Evolutionary conservation across 2,113 vertebrate genomes (phyloP), one percentile per base, ranked within the genome.

Genomic region (Gymnogyps californianus): DNA sequence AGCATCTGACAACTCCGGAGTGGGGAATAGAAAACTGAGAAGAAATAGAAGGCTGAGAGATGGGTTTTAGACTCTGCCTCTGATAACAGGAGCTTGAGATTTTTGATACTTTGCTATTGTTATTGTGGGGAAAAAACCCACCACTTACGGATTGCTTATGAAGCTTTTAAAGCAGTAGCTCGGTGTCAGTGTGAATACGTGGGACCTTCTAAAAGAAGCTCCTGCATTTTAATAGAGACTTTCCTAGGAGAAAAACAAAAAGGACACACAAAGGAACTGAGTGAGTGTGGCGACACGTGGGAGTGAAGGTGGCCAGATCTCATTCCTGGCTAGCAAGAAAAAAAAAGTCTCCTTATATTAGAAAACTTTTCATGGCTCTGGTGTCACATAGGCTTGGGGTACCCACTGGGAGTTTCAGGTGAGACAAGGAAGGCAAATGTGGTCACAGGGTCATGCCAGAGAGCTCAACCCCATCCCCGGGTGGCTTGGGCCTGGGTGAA

Each of bases 1-100:
- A 97, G 96, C 87, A 85, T 92, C 96, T 98, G 97, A 98, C 97
- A 98, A 92, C 79, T 82, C 7, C 6, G 85, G 95, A 96, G 95
- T 20, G 16, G 83, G 96, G 96, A 97, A 97, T 38, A 95, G 96
- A 94, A 98, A 98, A 92, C 78, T 38, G 38, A 38, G 38, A 38
- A 38, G 38, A 38, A 38, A 38, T 38, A 38, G 38, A 38, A 87
- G 95, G 82, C 94, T 95, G 94, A 96, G 93, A 97, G 96, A 96
- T 22, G 58, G 52, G 90, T 80, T 92, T 96, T 92, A 93, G 96
- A 83, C 83, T 92, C 54, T 71, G 80, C 88, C 75, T 95, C 96
- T 96, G 88, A 93, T 95, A 97, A 91, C 75, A 93, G 87, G 58
- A 93, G 78, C 94, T 91, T 86, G 83, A 62, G 88, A 81, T 88